phyloP scores from a whole-genome alignment of 2,888 invertebrate species.

The Automeris io region DNA sequence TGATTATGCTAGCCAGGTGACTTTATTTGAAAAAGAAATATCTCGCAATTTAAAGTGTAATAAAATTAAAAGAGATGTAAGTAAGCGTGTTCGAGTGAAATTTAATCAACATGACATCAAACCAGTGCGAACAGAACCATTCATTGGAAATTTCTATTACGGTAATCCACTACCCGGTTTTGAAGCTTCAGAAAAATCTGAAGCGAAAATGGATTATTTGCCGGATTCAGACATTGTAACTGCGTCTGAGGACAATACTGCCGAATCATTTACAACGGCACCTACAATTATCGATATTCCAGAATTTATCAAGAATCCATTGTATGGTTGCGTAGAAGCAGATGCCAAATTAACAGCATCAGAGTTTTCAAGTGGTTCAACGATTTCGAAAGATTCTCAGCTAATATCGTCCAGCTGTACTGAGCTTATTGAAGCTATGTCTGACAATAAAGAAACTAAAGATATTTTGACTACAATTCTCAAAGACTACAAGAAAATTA shows the following conservation, averaged over 20 bases:
- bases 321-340: conserved; percentile 56
- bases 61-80: conserved; percentile 59
- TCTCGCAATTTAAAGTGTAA: conserved; percentile 50
- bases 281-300: conserved; percentile 56
- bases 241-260: conserved; percentile 55
- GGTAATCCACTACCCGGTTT: conserved; percentile 63
- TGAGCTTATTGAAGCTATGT: conserved; percentile 57
- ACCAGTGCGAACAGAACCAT: conserved; percentile 63
- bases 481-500: conserved; percentile 65
- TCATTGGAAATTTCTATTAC: conserved; percentile 69
- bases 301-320: conserved; percentile 59
- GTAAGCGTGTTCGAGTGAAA: conserved; percentile 54
- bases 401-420: conserved; percentile 61
- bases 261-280: conserved; percentile 52
- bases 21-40: conserved; percentile 60
- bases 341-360: conserved; percentile 44
- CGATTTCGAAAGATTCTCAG: conserved; percentile 55
- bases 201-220: conserved; percentile 60
- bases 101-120: conserved; percentile 50
- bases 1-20: conserved; percentile 69
- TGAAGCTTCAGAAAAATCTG: conserved; percentile 49
- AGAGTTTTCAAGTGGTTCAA: conserved; percentile 43
- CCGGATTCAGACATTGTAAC: conserved; percentile 65
- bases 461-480: conserved; percentile 50
- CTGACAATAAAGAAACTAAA: conserved; percentile 35